Evolutionary conservation across 2,888 invertebrate species (phyloP), one percentile per base, ranked within the genome.

Genomic region (Limnephilus marmoratus): DNA sequence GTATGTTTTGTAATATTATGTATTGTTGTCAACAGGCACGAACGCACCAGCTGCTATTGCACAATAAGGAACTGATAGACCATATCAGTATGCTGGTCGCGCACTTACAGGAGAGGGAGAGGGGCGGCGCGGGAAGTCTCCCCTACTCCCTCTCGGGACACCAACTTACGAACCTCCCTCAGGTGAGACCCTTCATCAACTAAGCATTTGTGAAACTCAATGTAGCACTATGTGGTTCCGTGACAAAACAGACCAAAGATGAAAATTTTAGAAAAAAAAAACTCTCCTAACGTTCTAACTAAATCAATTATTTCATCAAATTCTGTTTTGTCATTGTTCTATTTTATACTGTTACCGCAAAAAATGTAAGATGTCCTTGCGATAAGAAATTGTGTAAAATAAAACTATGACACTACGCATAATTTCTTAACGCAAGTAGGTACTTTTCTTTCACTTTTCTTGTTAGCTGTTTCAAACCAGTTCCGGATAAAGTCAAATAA

Each of bases 31-130:
- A 68, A 68, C 85, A 97, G 97, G 96, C 99, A 29, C 97, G 99
- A 94, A 99, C 99, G 11, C 99, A 99, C 95, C 99, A 99, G 95
- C 96, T 99, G 93, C 96, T 99, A 94, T 97, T 99, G 90, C 99
- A 99, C 95, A 99, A 99, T 96, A 98, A 99, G 94, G 99, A 99
- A 95, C 96, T 99, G 86, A 96, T 99, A 94, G 99, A 99, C 94
- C 99, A 99, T 95, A 98, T 99, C 94, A 98, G 98, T 85, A 98
- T 98, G 18, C 96, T 99, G 94, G 99, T 99, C 29, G 97, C 98
- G 9, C 98, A 98, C 94, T 97, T 99, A 93, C 98, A 98, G 94
- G 98, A 98, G 94, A 97, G 98, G 94, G 99, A 99, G 94, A 96
- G 97, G 90, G 96, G 96, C 29, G 94, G 95, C 15, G 89, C 94